phyloP scores from a whole-genome alignment of 2,888 invertebrate species.

The Pollenia labialis region DNA sequence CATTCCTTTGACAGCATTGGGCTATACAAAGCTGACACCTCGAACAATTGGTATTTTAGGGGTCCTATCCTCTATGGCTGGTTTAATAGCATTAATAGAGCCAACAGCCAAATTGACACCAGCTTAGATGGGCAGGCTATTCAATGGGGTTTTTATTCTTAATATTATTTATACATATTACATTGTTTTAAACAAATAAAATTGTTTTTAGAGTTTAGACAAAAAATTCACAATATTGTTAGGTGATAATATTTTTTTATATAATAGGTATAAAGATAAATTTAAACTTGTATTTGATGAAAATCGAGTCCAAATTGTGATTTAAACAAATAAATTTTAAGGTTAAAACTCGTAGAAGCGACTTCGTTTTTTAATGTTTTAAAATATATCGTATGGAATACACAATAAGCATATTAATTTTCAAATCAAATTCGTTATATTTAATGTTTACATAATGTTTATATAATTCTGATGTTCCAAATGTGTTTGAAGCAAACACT shows the following conservation, averaged over 20 bases:
- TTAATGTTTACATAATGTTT: no score
- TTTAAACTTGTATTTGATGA: no score
- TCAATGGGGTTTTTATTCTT: neutral
- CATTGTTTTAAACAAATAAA: neutral
- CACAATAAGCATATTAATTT: no score
- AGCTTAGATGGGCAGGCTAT: constrained; percentile 75
- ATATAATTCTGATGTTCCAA: no score
- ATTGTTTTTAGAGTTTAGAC: constrained; percentile 29
- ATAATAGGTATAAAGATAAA: no score
- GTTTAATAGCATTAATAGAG: constrained; percentile 90
- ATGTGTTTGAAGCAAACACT: no score
- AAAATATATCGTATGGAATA: no score
- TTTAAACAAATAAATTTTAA: no score
- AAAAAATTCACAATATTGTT: neutral
- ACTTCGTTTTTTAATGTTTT: no score
- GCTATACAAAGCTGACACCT: constrained; percentile 90
- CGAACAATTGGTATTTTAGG: constrained; percentile 92
- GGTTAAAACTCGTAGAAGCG: no score
- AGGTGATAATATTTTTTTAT: neutral
- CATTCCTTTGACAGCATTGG: constrained; percentile 92
- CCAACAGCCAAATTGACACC: constrained; percentile 91
- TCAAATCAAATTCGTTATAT: no score
- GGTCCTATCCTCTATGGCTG: constrained; percentile 91
- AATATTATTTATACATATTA: constrained; percentile 6
- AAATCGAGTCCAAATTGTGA: no score